Base-by-base conservation (phyloP, 2,888 invertebrate genomes). In the Caenorhabditis macrosperma region DNA sequence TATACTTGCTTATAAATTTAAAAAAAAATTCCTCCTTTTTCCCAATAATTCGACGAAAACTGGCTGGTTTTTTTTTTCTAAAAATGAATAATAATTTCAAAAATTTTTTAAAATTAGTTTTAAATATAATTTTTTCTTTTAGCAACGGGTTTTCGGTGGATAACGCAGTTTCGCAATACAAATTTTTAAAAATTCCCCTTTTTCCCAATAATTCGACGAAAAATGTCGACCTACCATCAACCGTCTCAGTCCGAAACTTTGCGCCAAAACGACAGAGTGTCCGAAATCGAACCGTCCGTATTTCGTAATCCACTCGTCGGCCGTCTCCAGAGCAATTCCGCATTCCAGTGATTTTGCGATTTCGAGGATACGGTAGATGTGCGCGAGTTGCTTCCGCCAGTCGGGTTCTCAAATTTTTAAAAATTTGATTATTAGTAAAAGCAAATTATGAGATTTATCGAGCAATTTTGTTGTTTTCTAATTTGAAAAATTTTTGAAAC, bases 231-330 rank as follows among this genome's bases (percentile, higher is more conserved):
- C 20, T 28, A 69, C 69, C 71, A 72, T 63, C 38, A 64, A 35
- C 38, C 50, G 28, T 15, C 64, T 44, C 17, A 72, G 28, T 7
- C 72, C 72, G 24, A 64, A 72, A 6, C 26, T 28, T 35, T 72
- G 72, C 17, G 72, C 63, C 15, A 63, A n/a, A 0, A 57, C 15
- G 15, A 72, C 33, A 7, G 63, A 7, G 12, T 41, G 28, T 50
- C 46, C 63, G 5, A 63, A 22, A 12, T 55, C 26, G 28, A 57
- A 61, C 7, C 54, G 20, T n/a, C 63, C 38, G 26, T 54, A 30
- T 28, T 64, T 72, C 4, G 55, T 35, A 10, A 72, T 30, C 52
- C 52, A 64, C 63, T 57, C 64, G 48, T 72, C 72, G 30, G 57
- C 33, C 4, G 52, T 35, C 35, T 72, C 72, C 26, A 72, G 33